Conservation (phyloP, 2,888 invertebrate genomes). For the Fragum whitleyi region DNA sequence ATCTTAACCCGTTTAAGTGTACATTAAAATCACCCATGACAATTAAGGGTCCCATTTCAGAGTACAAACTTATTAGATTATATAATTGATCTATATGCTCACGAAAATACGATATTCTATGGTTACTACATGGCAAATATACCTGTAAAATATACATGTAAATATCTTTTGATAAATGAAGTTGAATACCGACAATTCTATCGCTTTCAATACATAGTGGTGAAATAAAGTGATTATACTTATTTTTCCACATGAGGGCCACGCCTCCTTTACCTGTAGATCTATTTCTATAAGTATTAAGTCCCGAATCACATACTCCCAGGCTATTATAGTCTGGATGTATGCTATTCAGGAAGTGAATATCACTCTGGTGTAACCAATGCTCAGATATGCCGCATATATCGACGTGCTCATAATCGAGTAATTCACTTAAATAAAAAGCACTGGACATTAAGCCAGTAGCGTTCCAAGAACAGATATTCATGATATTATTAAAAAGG, state of each 20-base stretch:
- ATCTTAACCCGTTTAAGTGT: not conserved
- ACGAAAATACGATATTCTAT: not conserved
- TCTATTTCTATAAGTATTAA: not conserved
- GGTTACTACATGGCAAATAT: not conserved
- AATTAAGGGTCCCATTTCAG: not conserved
- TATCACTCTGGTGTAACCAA: not conserved
- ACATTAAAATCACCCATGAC: not conserved
- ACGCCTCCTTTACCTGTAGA: not conserved
- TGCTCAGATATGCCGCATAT: not conserved
- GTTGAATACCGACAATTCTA: not conserved
- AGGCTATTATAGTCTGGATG: not conserved
- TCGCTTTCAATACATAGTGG: not conserved
- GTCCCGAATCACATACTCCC: not conserved
- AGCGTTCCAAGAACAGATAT: not conserved
- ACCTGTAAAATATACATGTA: not conserved
- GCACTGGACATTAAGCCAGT: not conserved
- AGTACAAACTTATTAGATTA: constrained; percentile 1
- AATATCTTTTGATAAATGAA: not conserved
- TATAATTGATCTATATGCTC: not conserved
- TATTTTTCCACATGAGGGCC: not conserved
- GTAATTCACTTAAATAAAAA: not conserved
- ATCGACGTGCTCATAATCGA: not conserved
- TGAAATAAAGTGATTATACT: not conserved
- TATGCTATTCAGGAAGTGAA: not conserved
- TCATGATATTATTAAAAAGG: too few relatives aligned